Percentiles rank a stretch among this genome's conserved stretches.
Conservation (phyloP, 2,113 vertebrate genomes). For the Calidris pygmaea region DNA sequence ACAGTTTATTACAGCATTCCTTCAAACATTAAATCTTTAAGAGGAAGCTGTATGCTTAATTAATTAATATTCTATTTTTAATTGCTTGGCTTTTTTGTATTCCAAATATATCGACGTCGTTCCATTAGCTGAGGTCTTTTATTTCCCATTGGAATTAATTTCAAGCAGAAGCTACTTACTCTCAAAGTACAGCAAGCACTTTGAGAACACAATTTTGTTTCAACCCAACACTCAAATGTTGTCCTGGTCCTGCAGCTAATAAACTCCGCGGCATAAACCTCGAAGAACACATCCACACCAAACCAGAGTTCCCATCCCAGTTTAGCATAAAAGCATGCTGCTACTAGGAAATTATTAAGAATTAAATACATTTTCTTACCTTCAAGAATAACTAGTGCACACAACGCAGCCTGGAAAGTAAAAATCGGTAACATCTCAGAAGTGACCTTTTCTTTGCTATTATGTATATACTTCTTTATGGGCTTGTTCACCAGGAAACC, state of each 20-base stretch:
- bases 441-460: not conserved
- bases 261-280: not conserved
- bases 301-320: not conserved
- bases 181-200: not conserved
- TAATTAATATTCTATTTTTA: slow-evolving; percentile 52
- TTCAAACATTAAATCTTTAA: slow-evolving; percentile 42
- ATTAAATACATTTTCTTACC: not conserved
- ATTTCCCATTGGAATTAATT: slow-evolving; percentile 17
- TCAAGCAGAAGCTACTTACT: slow-evolving; percentile 1
- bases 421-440: not conserved
- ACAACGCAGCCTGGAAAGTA: not conserved
- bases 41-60: slow-evolving; percentile 16
- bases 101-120: not conserved
- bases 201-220: not conserved
- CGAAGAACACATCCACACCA: not conserved
- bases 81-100: slow-evolving; percentile 35
- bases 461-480: not conserved
- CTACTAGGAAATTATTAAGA: not conserved
- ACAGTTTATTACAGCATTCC: slow-evolving; percentile 16
- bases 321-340: not conserved
- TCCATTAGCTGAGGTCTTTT: not conserved
- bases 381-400: not conserved
- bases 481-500: not conserved
- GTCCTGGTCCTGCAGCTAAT: not conserved
- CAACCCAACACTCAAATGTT: not conserved